A percentile compares a stretch with the other conserved stretches of the same genome.
phyloP scores from a whole-genome alignment of 2,888 invertebrate genomes.

The Alitta virens region DNA sequence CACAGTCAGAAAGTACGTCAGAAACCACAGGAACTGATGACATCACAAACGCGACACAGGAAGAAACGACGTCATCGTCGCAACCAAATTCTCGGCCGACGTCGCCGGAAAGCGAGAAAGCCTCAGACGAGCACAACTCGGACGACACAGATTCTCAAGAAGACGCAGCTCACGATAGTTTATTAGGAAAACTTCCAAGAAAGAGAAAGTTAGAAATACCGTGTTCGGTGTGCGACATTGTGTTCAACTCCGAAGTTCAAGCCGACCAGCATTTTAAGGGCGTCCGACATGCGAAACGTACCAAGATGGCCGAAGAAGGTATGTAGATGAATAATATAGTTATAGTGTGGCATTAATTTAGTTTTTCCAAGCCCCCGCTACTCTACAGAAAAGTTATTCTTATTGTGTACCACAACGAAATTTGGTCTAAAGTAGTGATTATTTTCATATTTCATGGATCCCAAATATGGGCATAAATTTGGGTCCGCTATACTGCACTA shows the following conservation, averaged over 20 bases:
- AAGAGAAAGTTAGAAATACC: constrained; percentile 18
- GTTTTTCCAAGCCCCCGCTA: too few species aligned
- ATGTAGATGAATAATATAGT: too few species aligned
- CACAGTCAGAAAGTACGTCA: background rate
- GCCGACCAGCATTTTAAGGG: constrained; percentile 17
- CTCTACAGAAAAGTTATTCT: too few species aligned
- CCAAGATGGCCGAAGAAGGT: constrained; percentile 15
- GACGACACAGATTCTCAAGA: constrained; percentile 8
- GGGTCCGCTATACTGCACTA: too few species aligned
- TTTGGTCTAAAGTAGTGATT: too few species aligned
- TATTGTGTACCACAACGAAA: too few species aligned
- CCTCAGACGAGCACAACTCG: background rate
- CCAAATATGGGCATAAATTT: too few species aligned
- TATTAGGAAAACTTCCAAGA: constrained; percentile 12
- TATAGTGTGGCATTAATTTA: too few species aligned
- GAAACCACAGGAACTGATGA: background rate
- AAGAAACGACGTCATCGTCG: background rate
- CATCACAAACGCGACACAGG: background rate
- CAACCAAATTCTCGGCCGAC: background rate
- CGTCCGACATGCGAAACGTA: constrained; percentile 10
- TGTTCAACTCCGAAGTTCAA: constrained; percentile 19
- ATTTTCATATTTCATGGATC: too few species aligned
- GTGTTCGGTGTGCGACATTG: constrained; percentile 15
- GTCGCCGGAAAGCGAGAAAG: background rate
- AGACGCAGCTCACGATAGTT: constrained; percentile 12